These are phyloP conservation scores for Cantharis nigra DNA, from an alignment of 2,888 invertebrate species.

Conservation along the genomic window DNA sequence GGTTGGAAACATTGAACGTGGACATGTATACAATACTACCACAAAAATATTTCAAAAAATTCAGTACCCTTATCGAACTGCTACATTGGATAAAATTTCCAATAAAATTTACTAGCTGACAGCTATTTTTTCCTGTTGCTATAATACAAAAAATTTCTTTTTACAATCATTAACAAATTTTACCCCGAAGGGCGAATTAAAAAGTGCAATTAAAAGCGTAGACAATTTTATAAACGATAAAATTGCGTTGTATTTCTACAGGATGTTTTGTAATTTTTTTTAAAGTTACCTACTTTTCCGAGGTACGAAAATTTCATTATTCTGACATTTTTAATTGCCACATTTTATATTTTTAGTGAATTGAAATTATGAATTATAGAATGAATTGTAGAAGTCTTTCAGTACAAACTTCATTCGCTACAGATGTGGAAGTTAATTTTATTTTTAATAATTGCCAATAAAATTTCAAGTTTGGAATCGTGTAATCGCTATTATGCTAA, in stretches of 20 bases:
- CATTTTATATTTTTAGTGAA: not conserved
- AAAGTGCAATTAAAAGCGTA: not conserved
- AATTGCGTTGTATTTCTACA: not conserved
- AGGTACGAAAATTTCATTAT: not conserved
- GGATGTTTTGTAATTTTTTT: not conserved
- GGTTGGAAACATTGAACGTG: conserved; percentile 52
- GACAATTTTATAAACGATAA: not conserved
- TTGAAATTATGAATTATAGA: not conserved
- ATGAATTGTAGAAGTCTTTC: not conserved
- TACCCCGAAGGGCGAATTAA: not conserved
- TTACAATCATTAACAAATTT: not conserved
- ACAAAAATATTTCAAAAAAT: conserved; percentile 32
- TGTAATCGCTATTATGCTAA: conserved; percentile 2
- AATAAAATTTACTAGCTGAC: conserved; percentile 41
- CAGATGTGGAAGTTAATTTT: conserved; percentile 1
- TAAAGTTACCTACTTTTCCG: not conserved
- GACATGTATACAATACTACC: conserved; percentile 37
- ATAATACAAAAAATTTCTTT: not conserved
- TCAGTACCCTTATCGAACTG: conserved; percentile 10
- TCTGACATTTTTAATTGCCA: not conserved
- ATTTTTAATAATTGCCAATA: not conserved
- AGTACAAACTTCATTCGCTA: not conserved
- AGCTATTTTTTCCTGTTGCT: conserved; percentile 41
- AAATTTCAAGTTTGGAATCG: not conserved
- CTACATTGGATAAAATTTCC: conserved; percentile 22